Evolutionary conservation across 2,888 invertebrate genomes (phyloP), one percentile per base, ranked within the genome.

Genomic region (Geotrupes spiniger): DNA sequence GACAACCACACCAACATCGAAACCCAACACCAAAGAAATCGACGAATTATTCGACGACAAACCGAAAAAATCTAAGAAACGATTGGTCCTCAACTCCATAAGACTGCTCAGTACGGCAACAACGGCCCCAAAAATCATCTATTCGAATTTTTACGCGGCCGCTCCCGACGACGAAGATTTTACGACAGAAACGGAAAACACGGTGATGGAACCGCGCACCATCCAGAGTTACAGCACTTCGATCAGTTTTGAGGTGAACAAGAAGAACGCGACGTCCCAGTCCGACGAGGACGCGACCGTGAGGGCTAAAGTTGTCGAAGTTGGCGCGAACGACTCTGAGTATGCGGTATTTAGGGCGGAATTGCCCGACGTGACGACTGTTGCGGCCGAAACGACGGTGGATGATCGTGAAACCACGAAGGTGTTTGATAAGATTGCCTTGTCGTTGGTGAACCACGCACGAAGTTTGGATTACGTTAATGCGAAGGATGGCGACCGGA

Each of bases 161-260:
- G 9, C 8, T 3, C 10, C 38, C 45, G 42, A 58, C 44, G 51
- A 55, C 10, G 42, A 37, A 41, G 42, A 49, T n/a, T 28, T 55
- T 42, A 56, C 61, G 41, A 56, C 52, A 42, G 38, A 50, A 52
- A 51, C 41, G 12, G 17, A 29, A 8, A 14, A 33, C 43, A 51
- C n/a, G n/a, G n/a, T n/a, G n/a, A n/a, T n/a, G n/a, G 11, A 36
- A 25, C 27, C 42, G 21, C 54, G 60, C 27, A 75, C 74, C 5
- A 75, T 74, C 50, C 77, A 76, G 60, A 79, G 78, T 45, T 74
- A 74, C 9, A 74, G 74, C 50, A 78, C 77, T 38, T 78, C 78
- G 1, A 75, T 78, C 3, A 80, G 77, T 63, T 72, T 76, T 42
- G 72, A 77, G 62, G 72, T 79, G 5, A 78, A 78, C 37, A 75